These are phyloP conservation scores for Rhorus exstirpatorius DNA, from an alignment of 2,888 invertebrate genomes.

Conservation along the genomic window DNA sequence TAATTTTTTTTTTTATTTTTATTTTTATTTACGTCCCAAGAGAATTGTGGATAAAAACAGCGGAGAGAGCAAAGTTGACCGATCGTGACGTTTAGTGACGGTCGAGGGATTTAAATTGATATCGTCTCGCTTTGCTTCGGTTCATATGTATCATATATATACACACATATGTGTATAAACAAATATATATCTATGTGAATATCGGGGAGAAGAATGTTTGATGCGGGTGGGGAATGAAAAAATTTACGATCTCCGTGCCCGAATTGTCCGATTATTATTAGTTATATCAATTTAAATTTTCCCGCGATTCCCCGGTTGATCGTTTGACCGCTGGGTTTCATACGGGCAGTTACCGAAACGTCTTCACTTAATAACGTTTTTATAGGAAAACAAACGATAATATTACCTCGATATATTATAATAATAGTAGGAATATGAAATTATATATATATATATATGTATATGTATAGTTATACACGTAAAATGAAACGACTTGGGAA, in stretches of 20 bases:
- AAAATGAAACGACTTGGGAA: constrained; percentile 42
- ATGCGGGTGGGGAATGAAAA: constrained; percentile 64
- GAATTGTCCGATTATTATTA: constrained; percentile 64
- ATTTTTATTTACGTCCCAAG: background rate
- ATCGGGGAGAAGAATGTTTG: constrained; percentile 18
- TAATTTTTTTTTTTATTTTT: background rate
- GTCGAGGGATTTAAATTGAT: constrained; percentile 47
- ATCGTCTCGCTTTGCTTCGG: constrained; percentile 19
- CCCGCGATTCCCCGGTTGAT: constrained; percentile 43
- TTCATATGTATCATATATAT: constrained; percentile 1
- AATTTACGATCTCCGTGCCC: constrained; percentile 52
- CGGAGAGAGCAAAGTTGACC: constrained; percentile 6
- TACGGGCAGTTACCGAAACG: constrained; percentile 61
- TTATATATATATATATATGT: constrained; percentile 27
- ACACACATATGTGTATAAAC: constrained; percentile 22
- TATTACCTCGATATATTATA: constrained; percentile 54
- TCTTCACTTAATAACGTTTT: constrained; percentile 66
- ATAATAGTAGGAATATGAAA: constrained; percentile 25
- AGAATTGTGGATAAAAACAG: constrained; percentile 17
- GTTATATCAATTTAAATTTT: constrained; percentile 65
- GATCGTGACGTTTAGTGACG: constrained; percentile 10
- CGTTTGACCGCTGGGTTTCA: constrained; percentile 24
- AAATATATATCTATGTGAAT: constrained; percentile 5
- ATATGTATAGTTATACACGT: constrained; percentile 17
- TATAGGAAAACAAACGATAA: constrained; percentile 51